Evolutionary conservation across 2,113 vertebrate genomes (phyloP).

Genomic region (Bucco capensis): DNA sequence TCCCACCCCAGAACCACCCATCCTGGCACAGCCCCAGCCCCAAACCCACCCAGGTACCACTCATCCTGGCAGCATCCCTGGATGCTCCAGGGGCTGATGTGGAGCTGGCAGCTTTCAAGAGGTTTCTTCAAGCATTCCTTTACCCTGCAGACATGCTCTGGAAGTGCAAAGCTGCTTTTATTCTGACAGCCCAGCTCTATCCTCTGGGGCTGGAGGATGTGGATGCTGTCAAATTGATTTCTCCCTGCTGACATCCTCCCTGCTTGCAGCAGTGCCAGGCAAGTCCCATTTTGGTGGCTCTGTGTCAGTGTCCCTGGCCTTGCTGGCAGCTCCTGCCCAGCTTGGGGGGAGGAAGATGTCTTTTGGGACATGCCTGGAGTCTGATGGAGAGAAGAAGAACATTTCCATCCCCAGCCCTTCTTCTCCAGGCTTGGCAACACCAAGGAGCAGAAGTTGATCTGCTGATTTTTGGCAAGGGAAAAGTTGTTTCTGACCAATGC

Average conservation of each 20-base stretch:
- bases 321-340: accelerated
- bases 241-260: neutral
- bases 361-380: neutral
- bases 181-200: accelerated
- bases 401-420: neutral
- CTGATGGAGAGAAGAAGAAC: neutral
- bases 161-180: neutral
- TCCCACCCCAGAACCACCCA: too few relatives aligned
- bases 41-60: too few relatives aligned
- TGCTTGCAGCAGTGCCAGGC: neutral
- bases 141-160: neutral
- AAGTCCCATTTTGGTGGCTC: accelerated
- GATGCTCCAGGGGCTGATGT: neutral
- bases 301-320: neutral
- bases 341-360: accelerated
- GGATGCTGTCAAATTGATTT: neutral
- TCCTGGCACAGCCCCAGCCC: too few relatives aligned
- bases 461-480: neutral
- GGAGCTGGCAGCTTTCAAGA: neutral
- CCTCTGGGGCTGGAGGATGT: accelerated
- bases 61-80: neutral
- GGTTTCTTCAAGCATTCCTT: accelerated
- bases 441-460: neutral
- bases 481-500: neutral
- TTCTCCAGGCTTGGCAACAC: neutral